These are phyloP conservation scores for Pachyrhynchus sulphureomaculatus DNA, from an alignment of 1,140 invertebrate genomes.

Conservation along the genomic window DNA sequence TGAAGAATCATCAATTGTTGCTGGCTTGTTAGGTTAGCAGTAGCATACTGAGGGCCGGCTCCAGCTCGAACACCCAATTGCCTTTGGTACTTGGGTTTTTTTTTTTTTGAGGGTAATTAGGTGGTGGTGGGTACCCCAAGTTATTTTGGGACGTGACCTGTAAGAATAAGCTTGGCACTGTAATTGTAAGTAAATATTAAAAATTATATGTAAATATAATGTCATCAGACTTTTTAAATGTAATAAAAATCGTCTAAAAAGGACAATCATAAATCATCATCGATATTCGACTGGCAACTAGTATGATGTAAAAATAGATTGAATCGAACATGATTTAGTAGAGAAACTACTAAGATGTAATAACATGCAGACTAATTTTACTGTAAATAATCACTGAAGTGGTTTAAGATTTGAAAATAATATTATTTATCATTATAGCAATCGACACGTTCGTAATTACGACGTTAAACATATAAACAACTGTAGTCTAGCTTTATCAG, in stretches of 20 bases:
- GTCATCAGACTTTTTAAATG: too few species aligned
- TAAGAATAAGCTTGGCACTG: neutral
- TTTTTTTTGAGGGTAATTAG: slow-evolving; percentile 53
- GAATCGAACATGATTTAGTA: too few species aligned
- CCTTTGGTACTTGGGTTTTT: slow-evolving; percentile 22
- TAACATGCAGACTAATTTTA: too few species aligned
- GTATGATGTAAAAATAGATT: neutral
- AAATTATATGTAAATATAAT: neutral
- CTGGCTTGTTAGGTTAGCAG: slow-evolving; percentile 18
- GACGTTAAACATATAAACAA: too few species aligned
- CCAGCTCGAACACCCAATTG: slow-evolving; percentile 14
- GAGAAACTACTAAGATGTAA: too few species aligned
- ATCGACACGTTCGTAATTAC: too few species aligned
- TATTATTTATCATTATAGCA: too few species aligned
- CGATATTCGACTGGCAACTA: neutral
- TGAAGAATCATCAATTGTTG: slow-evolving; percentile 49
- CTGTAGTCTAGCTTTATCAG: too few species aligned
- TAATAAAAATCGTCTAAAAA: too few species aligned
- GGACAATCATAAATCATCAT: too few species aligned
- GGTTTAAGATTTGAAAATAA: too few species aligned
- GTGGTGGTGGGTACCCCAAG: slow-evolving; percentile 49
- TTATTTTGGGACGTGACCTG: slow-evolving; percentile 33
- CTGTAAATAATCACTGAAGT: too few species aligned
- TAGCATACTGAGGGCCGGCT: slow-evolving; percentile 14
- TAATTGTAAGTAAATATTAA: neutral